These are phyloP conservation scores for Heteromormyrus szaboi DNA, from an alignment of 2,797 vertebrate species.

Conservation along the genomic window DNA sequence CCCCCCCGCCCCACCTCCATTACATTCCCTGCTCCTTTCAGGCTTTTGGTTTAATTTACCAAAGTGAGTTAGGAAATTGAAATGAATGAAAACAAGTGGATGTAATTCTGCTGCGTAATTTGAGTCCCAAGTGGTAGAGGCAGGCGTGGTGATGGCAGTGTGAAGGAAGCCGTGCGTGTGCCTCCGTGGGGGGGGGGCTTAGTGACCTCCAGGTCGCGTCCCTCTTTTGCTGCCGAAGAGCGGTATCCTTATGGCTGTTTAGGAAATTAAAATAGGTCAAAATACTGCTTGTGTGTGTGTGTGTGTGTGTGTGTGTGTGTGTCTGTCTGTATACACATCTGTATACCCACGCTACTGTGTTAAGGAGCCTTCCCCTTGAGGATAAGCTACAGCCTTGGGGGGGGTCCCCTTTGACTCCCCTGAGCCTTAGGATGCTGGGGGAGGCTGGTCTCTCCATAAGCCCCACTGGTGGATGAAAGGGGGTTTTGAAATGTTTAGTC, in stretches of 20 bases:
- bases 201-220: not conserved
- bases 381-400: not conserved
- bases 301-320: not conserved
- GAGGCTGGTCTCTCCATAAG: not conserved
- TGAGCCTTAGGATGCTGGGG: not conserved
- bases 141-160: not conserved
- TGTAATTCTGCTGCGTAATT: not conserved
- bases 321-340: not conserved
- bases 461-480: not conserved
- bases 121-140: not conserved
- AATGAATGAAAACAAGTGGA: not conserved
- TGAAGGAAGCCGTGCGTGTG: not conserved
- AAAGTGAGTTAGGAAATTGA: not conserved
- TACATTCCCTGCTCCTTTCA: not conserved
- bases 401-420: not conserved
- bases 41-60: not conserved
- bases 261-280: not conserved
- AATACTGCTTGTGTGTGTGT: not conserved
- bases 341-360: not conserved
- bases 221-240: not conserved
- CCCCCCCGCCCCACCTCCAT: not conserved
- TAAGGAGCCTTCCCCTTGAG: not conserved
- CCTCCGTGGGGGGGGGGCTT: not conserved
- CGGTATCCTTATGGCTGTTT: not conserved
- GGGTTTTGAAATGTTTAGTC: not conserved